Evolutionary conservation across 2,113 vertebrate species (phyloP).

Genomic region (Leucosticte australis): DNA sequence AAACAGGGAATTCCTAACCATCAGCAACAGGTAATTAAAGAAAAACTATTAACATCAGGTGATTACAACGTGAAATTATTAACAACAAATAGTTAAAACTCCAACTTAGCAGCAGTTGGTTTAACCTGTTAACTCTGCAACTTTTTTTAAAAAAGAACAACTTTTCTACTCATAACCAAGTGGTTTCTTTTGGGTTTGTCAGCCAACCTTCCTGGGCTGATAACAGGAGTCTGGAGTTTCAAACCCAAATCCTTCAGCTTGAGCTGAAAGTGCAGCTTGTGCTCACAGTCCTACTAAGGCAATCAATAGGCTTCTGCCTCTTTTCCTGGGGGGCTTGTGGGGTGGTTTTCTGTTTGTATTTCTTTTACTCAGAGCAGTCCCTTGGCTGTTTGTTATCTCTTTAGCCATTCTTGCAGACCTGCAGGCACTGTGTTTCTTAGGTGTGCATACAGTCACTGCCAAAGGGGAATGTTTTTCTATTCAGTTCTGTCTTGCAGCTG

Average conservation of each 20-base stretch:
- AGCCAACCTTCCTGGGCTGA: neutral
- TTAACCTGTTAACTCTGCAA: too few relatives aligned
- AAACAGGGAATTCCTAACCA: too few relatives aligned
- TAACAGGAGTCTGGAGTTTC: neutral
- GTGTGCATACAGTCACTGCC: neutral
- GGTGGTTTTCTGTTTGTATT: neutral
- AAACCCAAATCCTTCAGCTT: neutral
- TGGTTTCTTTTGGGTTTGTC: neutral
- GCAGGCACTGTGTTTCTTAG: neutral
- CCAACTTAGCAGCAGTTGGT: too few relatives aligned
- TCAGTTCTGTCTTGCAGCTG: neutral
- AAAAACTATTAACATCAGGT: too few relatives aligned
- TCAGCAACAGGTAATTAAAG: too few relatives aligned
- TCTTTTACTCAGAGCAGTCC: neutral
- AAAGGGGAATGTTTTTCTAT: neutral
- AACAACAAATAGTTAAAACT: too few relatives aligned
- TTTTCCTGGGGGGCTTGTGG: neutral
- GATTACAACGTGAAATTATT: too few relatives aligned
- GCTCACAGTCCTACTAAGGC: neutral
- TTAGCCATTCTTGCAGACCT: neutral
- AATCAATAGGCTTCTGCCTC: neutral
- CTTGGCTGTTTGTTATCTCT: neutral
- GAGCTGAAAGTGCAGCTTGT: neutral
- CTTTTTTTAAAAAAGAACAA: too few relatives aligned
- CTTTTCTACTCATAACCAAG: neutral